Percentiles rank a stretch among this genome's conserved stretches.
Evolutionary conservation across 2,888 invertebrate species (phyloP).

Genomic region (Junonia oenone): DNA sequence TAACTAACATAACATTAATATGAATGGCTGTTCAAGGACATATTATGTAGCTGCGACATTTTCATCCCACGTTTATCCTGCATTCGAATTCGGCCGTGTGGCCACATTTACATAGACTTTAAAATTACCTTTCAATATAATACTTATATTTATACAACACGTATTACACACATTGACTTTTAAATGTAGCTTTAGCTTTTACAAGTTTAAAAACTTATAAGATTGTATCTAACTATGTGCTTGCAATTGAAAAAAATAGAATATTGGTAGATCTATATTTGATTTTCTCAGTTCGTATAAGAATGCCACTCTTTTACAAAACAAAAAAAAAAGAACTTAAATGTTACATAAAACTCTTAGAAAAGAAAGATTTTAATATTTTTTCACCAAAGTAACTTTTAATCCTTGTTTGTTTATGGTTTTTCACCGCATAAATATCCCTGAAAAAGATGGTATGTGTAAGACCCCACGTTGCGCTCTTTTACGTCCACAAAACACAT

Average conservation of each 20-base stretch:
- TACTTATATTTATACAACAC: not conserved
- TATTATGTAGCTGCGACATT: constrained; percentile 40
- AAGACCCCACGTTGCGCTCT: constrained; percentile 71
- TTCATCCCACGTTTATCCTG: constrained; percentile 37
- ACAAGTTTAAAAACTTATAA: too few species aligned
- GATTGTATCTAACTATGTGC: too few species aligned
- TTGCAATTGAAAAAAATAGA: too few species aligned
- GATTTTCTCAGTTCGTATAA: too few species aligned
- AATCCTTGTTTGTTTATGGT: constrained; percentile 36
- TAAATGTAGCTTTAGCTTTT: not conserved
- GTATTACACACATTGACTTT: not conserved
- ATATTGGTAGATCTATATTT: too few species aligned
- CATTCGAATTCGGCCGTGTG: constrained; percentile 27
- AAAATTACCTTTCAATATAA: constrained; percentile 4
- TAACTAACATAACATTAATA: constrained; percentile 48
- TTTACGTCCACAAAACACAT: constrained; percentile 78
- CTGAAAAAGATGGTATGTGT: constrained; percentile 44
- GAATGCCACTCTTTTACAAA: too few species aligned
- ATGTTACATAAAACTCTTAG: too few species aligned
- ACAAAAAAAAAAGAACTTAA: too few species aligned
- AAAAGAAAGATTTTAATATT: too few species aligned
- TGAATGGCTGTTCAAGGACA: constrained; percentile 53
- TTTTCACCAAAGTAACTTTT: not conserved
- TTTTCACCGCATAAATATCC: constrained; percentile 42
- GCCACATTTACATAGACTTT: constrained; percentile 12